Evolutionary conservation across 2,888 invertebrate species (phyloP).

Genomic region (Rhagonycha fulva): DNA sequence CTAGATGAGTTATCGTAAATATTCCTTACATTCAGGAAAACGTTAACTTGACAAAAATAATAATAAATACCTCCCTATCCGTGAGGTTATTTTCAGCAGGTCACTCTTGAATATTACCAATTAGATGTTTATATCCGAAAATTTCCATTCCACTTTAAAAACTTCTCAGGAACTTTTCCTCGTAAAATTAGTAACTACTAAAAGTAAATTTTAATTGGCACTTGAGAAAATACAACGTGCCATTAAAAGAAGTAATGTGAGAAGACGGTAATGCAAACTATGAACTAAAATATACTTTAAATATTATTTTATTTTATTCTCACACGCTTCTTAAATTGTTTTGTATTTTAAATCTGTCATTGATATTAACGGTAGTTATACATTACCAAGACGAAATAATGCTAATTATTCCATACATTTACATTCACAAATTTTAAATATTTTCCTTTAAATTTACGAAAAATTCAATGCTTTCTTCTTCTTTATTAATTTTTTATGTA

Average conservation of each 20-base stretch:
- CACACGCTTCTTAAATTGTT: background rate
- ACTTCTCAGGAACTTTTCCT: background rate
- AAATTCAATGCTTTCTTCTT: background rate
- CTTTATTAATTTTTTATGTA: background rate
- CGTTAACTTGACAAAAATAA: constrained; percentile 19
- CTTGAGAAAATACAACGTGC: background rate
- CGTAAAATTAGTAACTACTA: background rate
- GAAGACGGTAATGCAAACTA: background rate
- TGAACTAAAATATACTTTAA: background rate
- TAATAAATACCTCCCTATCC: constrained; percentile 24
- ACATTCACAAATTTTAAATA: background rate
- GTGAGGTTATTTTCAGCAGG: constrained; percentile 21
- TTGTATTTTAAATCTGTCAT: background rate
- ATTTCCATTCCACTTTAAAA: too few species aligned
- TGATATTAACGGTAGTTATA: background rate
- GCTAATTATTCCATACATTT: background rate
- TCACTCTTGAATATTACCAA: constrained; percentile 18
- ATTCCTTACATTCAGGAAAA: constrained; percentile 22
- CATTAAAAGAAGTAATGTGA: background rate
- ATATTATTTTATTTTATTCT: background rate
- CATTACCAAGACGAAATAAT: background rate
- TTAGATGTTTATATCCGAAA: background rate
- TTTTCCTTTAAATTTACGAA: background rate
- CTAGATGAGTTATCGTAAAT: constrained; percentile 16
- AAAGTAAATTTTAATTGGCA: background rate